Conservation (phyloP, 1,140 invertebrate species). For the Eriosoma lanigerum region DNA sequence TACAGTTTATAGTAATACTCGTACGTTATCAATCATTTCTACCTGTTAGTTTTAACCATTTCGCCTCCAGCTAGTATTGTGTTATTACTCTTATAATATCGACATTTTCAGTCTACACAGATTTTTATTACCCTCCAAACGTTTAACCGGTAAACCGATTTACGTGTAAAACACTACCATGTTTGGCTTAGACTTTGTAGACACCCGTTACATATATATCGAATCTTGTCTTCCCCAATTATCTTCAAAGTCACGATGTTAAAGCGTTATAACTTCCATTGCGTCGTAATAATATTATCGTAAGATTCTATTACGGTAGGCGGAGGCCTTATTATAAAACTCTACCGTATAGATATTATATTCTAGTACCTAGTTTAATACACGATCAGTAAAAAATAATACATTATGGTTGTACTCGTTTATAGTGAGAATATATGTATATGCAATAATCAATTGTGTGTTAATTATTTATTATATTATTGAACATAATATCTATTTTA, state of each 20-base stretch:
- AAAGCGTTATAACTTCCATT: no score
- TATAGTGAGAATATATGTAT: no score
- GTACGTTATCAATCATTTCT: constrained; percentile 24
- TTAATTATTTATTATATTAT: no score
- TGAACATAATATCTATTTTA: no score
- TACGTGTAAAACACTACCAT: constrained; percentile 13
- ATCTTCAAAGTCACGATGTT: background rate
- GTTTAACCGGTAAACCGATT: constrained; percentile 35
- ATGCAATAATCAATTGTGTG: no score
- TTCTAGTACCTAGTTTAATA: no score
- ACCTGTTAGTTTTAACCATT: constrained; percentile 24
- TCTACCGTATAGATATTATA: no score
- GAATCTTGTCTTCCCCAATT: background rate
- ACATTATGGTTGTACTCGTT: no score
- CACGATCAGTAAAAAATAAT: no score
- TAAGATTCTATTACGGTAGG: no score
- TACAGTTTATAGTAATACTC: background rate
- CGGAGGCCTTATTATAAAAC: no score
- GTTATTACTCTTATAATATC: constrained; percentile 5
- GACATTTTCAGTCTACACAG: constrained; percentile 23
- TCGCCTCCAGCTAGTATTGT: background rate
- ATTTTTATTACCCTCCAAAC: constrained; percentile 22
- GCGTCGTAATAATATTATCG: no score
- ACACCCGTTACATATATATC: background rate
- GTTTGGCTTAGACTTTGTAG: background rate